Base-by-base conservation (phyloP, 92 coral and sea anemone genomes). In the Micromussa lordhowensis region DNA sequence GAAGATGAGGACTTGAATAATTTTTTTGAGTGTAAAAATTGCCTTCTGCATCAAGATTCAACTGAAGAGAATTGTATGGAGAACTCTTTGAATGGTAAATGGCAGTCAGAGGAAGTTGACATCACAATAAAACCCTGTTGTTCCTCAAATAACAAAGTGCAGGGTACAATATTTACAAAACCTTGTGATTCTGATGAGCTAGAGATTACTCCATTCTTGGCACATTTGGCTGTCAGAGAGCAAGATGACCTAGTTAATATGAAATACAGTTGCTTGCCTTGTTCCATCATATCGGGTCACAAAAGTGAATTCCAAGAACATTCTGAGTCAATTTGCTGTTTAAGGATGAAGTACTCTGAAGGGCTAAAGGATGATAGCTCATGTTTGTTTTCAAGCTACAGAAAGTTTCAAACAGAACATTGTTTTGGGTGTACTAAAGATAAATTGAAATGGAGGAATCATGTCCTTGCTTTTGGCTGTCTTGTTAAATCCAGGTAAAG, bases 391-490 rank as follows among this genome's bases (percentile, higher is more conserved):
- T 29, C 16, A 38, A 66, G 51, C 31, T 19, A 68, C 49, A 29
- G 51, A 40, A 44, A 44, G n/a, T 34, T 29, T 38, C 16, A 30
- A 4, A 61, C 1, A 26, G 83, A 16, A 16, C 30, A 40, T 3
- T n/a, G 18, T 29, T 5, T 17, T 15, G 21, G 51, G 18, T 57
- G 74, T 32, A 38, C 1, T 32, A 24, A 75, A 31, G 31, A 73
- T 29, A 86, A 78, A 64, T 38, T 61, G n/a, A 40, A 66, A 18
- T 86, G 89, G 89, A 77, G 77, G 53, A 44, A 64, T 48, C 89
- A 86, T 77, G 66, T 76, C 10, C 89, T 86, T 61, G 77, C 89
- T 10, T 86, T 86, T 86, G 82, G 89, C 7, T 86, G 75, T 51
- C 83, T 86, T 77, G 58, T 77, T 29, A 86, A 86, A 86, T 44